A percentile compares a stretch with the other conserved stretches of the same genome.
phyloP scores from a whole-genome alignment of 2,797 vertebrate species.

The Echeneis naucrates region DNA sequence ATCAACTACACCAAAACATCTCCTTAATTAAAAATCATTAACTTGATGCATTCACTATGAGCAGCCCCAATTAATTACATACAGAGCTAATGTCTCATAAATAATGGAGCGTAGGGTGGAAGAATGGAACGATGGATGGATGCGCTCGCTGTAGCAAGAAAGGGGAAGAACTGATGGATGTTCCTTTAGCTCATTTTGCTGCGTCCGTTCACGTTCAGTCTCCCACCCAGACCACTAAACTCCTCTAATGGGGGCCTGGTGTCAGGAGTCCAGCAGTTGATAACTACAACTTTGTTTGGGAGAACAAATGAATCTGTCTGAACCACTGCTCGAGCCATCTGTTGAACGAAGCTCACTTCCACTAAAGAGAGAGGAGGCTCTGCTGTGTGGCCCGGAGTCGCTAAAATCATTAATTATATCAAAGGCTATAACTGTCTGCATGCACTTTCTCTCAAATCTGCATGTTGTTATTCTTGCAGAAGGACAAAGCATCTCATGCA shows the following conservation, averaged over 20 bases:
- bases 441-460: slow-evolving; percentile 28
- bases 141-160: slow-evolving; percentile 29
- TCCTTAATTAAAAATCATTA: slow-evolving; percentile 81
- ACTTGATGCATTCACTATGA: slow-evolving; percentile 75
- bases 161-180: slow-evolving; percentile 69
- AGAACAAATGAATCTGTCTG: slow-evolving; percentile 61
- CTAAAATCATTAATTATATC: slow-evolving; percentile 51
- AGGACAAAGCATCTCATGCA: slow-evolving; percentile 13
- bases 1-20: slow-evolving; percentile 78
- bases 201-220: slow-evolving; percentile 56
- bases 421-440: slow-evolving; percentile 14
- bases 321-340: slow-evolving; percentile 64
- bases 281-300: slow-evolving; percentile 71
- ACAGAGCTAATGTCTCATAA: slow-evolving; percentile 74
- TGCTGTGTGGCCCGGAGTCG: slow-evolving; percentile 14
- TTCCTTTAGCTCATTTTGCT: slow-evolving; percentile 55
- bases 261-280: slow-evolving; percentile 61
- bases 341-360: slow-evolving; percentile 45
- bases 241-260: slow-evolving; percentile 63
- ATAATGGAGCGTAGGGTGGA: slow-evolving; percentile 65
- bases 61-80: slow-evolving; percentile 79
- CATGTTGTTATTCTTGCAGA: slow-evolving; percentile 8
- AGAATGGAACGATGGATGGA: slow-evolving; percentile 62
- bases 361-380: slow-evolving; percentile 22
- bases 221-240: slow-evolving; percentile 61